phyloP scores from a whole-genome alignment of 2,888 invertebrate genomes.

The Toxonevra muliebris region DNA sequence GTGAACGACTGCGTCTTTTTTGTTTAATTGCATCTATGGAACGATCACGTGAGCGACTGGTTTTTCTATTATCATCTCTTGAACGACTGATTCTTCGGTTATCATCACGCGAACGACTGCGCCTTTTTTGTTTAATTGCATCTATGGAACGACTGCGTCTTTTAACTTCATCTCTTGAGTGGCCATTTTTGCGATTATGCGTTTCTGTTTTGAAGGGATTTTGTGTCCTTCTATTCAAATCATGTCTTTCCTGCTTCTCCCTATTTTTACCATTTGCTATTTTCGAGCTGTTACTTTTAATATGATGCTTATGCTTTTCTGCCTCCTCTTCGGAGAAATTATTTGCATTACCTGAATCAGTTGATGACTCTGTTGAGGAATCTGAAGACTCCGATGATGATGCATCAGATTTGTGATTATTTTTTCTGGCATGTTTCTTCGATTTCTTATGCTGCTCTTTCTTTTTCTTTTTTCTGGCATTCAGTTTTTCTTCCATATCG shows the following conservation, averaged over 20 bases:
- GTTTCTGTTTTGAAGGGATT: constrained; percentile 40
- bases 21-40: neutral
- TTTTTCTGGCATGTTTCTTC: constrained; percentile 21
- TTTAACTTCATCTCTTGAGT: constrained; percentile 17
- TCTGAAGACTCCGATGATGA: neutral
- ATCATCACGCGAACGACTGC: neutral
- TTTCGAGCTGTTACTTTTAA: neutral
- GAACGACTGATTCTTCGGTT: constrained; percentile 27
- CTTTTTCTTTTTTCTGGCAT: constrained; percentile 29
- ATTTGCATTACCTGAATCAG: neutral
- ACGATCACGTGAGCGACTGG: neutral
- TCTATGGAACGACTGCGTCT: constrained; percentile 18
- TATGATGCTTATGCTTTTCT: neutral
- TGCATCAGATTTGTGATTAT: constrained; percentile 2
- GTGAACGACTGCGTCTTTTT: neutral
- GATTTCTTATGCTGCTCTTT: constrained; percentile 27
- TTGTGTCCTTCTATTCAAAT: neutral
- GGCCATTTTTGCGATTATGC: constrained; percentile 6
- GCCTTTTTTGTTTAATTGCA: neutral
- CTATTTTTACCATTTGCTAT: neutral
- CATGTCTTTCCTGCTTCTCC: neutral
- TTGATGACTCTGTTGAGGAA: constrained; percentile 5
- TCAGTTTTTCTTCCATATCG: constrained; percentile 26
- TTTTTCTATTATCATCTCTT: constrained; percentile 6
- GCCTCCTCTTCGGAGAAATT: neutral